These are phyloP conservation scores for Lochmaea capreae DNA, from an alignment of 2,888 invertebrate genomes.

Conservation along the genomic window DNA sequence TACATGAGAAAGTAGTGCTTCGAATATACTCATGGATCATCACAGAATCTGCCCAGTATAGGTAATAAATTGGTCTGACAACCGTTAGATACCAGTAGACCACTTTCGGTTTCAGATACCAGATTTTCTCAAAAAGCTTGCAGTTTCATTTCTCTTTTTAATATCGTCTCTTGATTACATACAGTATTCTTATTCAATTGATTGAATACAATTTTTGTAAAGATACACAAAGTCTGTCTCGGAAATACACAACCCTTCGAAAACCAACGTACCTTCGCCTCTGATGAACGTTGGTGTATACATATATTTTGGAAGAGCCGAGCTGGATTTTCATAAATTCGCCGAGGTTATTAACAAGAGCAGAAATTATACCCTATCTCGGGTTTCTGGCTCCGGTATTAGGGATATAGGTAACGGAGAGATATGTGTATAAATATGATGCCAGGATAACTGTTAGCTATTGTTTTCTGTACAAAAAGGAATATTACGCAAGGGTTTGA, in stretches of 20 bases:
- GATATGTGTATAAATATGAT: constrained; percentile 8
- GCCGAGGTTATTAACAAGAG: constrained; percentile 41
- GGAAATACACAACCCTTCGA: not conserved
- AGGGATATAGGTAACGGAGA: constrained; percentile 22
- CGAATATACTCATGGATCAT: too few relatives aligned
- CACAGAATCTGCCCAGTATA: too few relatives aligned
- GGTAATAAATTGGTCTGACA: too few relatives aligned
- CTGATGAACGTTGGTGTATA: constrained; percentile 1
- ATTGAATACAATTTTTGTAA: too few relatives aligned
- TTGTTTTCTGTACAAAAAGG: constrained; percentile 23
- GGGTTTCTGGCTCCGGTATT: constrained; percentile 30
- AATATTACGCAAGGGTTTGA: not conserved
- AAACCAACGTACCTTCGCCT: not conserved
- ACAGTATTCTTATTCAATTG: too few relatives aligned
- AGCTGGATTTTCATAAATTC: constrained; percentile 41
- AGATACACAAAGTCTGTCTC: too few relatives aligned
- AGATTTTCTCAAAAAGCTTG: too few relatives aligned
- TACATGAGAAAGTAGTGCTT: too few relatives aligned
- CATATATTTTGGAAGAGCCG: constrained; percentile 20
- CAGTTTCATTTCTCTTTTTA: too few relatives aligned
- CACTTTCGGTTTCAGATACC: too few relatives aligned
- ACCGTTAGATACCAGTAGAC: too few relatives aligned
- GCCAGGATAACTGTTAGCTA: constrained; percentile 23
- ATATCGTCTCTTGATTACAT: too few relatives aligned
- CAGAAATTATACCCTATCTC: constrained; percentile 38